These are phyloP conservation scores for Neoarius graeffei DNA, from an alignment of 2,113 vertebrate genomes.

Conservation along the genomic window DNA sequence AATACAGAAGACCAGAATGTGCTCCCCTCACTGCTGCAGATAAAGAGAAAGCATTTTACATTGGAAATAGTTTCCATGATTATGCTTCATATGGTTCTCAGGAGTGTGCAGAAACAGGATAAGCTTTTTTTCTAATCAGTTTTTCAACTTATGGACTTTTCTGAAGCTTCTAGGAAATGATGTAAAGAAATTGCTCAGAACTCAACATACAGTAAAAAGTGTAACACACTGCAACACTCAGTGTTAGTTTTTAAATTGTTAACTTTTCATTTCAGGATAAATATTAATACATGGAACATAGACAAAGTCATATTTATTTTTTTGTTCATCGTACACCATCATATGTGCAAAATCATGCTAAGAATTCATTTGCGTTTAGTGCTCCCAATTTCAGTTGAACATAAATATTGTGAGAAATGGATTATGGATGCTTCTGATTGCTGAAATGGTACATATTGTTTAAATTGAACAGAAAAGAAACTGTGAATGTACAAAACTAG, in stretches of 20 bases:
- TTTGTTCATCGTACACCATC: neutral
- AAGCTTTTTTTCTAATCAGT: constrained; percentile 12
- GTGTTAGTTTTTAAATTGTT: neutral
- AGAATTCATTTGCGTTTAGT: too few relatives aligned
- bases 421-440: too few relatives aligned
- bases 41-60: neutral
- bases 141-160: constrained; percentile 26
- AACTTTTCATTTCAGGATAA: neutral
- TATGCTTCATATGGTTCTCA: constrained; percentile 4
- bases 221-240: neutral
- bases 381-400: too few relatives aligned
- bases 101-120: constrained; percentile 18
- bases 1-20: constrained; percentile 11
- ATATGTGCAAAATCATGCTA: neutral
- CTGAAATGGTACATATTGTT: too few relatives aligned
- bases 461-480: neutral
- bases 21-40: neutral
- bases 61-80: constrained; percentile 1
- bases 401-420: too few relatives aligned
- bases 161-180: constrained; percentile 20
- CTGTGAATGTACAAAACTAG: neutral
- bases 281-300: neutral
- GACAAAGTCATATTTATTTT: neutral
- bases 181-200: constrained; percentile 23
- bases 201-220: neutral